Percentiles rank a stretch among this genome's conserved stretches.
Conservation (phyloP, 2,113 vertebrate genomes). For the Alligator mississippiensis region DNA sequence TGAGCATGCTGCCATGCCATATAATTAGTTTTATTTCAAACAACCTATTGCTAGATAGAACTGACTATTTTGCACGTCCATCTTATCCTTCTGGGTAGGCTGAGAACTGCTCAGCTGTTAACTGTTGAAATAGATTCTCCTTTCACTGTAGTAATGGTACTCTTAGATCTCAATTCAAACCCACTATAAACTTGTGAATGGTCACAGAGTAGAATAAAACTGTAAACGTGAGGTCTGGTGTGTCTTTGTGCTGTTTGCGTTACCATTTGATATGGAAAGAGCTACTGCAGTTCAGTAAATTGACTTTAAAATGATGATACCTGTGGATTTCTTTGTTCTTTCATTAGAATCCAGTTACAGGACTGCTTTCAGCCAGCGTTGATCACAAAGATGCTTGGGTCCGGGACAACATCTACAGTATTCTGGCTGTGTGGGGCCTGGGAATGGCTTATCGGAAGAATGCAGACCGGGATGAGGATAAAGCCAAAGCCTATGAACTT, state of each 20-base stretch:
- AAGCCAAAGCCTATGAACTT: constrained; percentile 97
- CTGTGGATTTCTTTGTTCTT: constrained; percentile 19
- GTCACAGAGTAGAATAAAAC: rapidly evolving
- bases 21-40: too few species aligned
- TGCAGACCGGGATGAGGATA: constrained; percentile 96
- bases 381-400: constrained; percentile 97
- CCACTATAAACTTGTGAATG: neutral
- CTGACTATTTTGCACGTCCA: too few species aligned
- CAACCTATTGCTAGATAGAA: too few species aligned
- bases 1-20: too few species aligned
- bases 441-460: constrained; percentile 99
- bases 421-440: constrained; percentile 95
- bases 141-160: neutral
- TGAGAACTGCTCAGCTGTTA: neutral
- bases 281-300: neutral
- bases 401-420: constrained; percentile 95
- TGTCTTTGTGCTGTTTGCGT: neutral
- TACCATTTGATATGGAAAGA: neutral
- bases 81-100: neutral
- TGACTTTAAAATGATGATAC: neutral
- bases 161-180: neutral
- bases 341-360: constrained; percentile 92
- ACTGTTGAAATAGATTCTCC: neutral
- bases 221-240: neutral
- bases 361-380: constrained; percentile 89